phyloP scores from a whole-genome alignment of 2,113 vertebrate species.

The Heteronetta atricapilla region DNA sequence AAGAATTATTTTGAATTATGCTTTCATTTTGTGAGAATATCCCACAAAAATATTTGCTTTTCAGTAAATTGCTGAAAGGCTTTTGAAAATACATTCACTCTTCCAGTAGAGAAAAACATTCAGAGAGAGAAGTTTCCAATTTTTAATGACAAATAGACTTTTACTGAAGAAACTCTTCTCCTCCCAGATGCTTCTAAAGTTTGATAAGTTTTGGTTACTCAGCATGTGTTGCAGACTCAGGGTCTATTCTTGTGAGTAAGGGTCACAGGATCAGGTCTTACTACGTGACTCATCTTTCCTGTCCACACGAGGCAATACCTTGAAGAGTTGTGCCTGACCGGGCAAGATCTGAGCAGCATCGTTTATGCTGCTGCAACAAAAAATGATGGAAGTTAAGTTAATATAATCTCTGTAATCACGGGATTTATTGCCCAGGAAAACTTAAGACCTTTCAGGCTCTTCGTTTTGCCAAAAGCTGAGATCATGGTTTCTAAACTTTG shows the following conservation, averaged over 20 bases:
- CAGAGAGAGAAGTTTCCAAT: neutral
- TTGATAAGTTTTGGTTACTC: neutral
- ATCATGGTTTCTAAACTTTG: slow-evolving; percentile 32
- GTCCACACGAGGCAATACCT: neutral
- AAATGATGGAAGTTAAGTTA: neutral
- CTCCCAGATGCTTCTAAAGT: neutral
- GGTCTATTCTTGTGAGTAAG: neutral
- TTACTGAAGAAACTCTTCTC: neutral
- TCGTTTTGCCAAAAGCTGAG: slow-evolving; percentile 12
- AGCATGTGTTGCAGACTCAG: neutral
- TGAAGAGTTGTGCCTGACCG: neutral
- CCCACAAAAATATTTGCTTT: neutral
- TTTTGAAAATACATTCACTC: neutral
- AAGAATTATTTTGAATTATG: neutral
- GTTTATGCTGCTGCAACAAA: neutral
- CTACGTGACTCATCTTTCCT: neutral
- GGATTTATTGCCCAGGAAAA: slow-evolving; percentile 38
- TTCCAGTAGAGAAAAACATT: neutral
- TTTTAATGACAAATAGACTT: neutral
- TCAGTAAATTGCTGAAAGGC: neutral
- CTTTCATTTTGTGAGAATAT: neutral
- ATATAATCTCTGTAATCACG: slow-evolving; percentile 29
- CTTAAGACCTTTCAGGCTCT: neutral
- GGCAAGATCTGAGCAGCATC: neutral
- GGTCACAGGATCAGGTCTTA: neutral